Evolutionary conservation across 2,888 invertebrate species (phyloP), one percentile per base, ranked within the genome.

Genomic region (Phania funesta): DNA sequence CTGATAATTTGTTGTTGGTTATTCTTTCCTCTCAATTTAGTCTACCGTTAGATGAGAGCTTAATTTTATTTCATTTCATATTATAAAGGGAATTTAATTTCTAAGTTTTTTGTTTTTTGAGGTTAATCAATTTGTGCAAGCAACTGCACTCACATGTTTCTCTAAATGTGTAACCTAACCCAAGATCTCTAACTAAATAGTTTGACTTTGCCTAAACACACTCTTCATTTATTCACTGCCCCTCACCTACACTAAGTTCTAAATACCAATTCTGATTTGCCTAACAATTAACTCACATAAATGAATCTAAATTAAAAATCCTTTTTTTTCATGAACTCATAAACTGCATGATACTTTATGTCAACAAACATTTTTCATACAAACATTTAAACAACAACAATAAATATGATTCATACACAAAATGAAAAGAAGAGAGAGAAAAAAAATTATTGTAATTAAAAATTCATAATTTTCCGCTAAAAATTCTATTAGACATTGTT

Each of bases 391-490:
- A 73, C 41, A 54, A 52, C 44, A 58, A 80, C 35, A 60, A 76
- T 71, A 62, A 60, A 68, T 58, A 65, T 52, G 73, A 73, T 76
- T 76, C 71, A 80, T 46, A 41, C 29, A 71, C 1, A 32, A 35
- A 65, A 32, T 9, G 54, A 48, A 22, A 32, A 16, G 1, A 35
- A n/a, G 3, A 46, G 4, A n/a, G 29, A 32, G 13, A 44, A 67
- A 38, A 54, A 65, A 44, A 62, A 68, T 20, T 52, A 26, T 18
- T 8, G 73, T 71, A 81, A 81, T 81, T 81, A 81, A 81, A 76
- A 81, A 77, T 76, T 73, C 71, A 81, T 81, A 81, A 81, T 77
- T 76, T 77, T 81, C 81, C 81, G 81, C 50, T 80, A 60, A 78
- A 82, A 74, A 50, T 77, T 75, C 67, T 79, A 79, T 79, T 68